phyloP scores from a whole-genome alignment of 2,113 vertebrate species.

The Calidris pugnax region DNA sequence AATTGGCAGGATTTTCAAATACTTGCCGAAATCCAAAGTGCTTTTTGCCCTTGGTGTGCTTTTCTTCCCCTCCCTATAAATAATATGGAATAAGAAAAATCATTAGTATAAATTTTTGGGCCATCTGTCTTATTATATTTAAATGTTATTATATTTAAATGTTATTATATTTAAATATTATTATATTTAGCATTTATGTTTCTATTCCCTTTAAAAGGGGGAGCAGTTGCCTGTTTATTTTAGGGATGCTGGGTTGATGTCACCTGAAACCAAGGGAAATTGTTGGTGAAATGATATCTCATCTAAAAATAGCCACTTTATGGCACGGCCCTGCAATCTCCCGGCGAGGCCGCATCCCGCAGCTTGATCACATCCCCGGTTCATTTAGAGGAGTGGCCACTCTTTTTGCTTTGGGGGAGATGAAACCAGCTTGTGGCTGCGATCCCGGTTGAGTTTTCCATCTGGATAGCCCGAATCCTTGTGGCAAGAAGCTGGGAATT shows the following conservation, averaged over 20 bases:
- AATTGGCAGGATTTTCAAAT: background rate
- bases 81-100: background rate
- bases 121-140: too few species aligned
- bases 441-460: accelerated
- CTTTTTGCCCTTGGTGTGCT: accelerated
- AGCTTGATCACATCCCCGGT: accelerated
- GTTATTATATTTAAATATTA: too few species aligned
- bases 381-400: accelerated
- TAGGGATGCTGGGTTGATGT: background rate
- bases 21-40: background rate
- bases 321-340: background rate
- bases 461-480: background rate
- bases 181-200: accelerated
- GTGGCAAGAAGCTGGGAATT: background rate
- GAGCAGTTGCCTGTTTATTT: background rate
- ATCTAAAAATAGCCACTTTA: background rate
- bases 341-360: background rate
- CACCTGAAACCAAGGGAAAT: constrained; percentile 12
- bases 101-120: background rate
- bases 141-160: too few species aligned
- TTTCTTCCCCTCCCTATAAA: background rate
- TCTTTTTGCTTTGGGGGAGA: accelerated
- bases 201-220: background rate
- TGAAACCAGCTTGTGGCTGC: accelerated
- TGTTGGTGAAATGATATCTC: background rate